phyloP scores from a whole-genome alignment of 1,140 invertebrate genomes.

The Belonocnema kinseyi region DNA sequence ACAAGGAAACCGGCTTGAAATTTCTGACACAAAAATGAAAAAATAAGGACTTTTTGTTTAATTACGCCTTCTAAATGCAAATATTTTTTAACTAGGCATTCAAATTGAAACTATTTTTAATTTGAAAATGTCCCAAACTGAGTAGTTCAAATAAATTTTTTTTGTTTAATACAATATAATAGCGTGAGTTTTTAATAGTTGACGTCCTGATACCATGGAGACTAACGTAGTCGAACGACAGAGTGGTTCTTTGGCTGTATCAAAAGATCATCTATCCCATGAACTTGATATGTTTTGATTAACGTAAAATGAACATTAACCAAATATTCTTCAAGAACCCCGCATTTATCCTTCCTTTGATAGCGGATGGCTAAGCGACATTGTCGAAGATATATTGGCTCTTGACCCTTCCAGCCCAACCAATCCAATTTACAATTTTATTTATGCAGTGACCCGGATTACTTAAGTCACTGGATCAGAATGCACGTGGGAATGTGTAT shows the following conservation, averaged over 20 bases:
- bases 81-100: no score
- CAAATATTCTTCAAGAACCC: background rate
- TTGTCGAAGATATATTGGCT: slow-evolving; percentile 43
- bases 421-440: slow-evolving; percentile 53
- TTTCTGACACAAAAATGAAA: no score
- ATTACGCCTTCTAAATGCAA: no score
- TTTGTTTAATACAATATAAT: no score
- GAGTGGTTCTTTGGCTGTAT: background rate
- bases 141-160: no score
- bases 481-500: slow-evolving; percentile 49
- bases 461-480: slow-evolving; percentile 48
- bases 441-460: slow-evolving; percentile 56
- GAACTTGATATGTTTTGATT: background rate
- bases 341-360: background rate
- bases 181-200: no score
- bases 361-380: slow-evolving; percentile 7
- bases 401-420: slow-evolving; percentile 54
- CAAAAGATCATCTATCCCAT: background rate
- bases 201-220: no score
- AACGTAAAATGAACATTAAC: background rate
- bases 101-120: no score
- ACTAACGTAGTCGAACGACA: background rate
- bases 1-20: no score
- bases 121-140: no score
- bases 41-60: no score